Percentiles rank a stretch among this genome's conserved stretches.
Evolutionary conservation across 2,888 invertebrate species (phyloP).

Genomic region (Drosophila gaucha): DNA sequence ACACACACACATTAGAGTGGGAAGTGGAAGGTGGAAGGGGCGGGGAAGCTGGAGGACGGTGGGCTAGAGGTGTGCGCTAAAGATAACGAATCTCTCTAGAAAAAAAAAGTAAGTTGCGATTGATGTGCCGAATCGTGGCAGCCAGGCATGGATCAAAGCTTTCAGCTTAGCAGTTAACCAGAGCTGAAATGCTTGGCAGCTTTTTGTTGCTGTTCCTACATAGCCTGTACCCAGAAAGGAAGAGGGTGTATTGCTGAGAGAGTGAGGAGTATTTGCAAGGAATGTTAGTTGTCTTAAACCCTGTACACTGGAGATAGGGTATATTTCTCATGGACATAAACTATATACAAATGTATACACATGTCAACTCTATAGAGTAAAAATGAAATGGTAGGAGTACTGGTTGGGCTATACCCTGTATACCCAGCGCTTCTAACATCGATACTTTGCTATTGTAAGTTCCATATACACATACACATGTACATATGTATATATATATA

Average conservation of each 20-base stretch:
- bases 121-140: conserved; percentile 50
- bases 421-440: no score
- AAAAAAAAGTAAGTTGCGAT: conserved; percentile 30
- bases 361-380: not conserved
- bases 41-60: not conserved
- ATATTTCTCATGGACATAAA: not conserved
- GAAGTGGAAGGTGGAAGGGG: not conserved
- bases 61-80: conserved; percentile 34
- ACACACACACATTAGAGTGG: not conserved
- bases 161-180: conserved; percentile 16
- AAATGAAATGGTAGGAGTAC: not conserved
- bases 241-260: not conserved
- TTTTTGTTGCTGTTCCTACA: not conserved
- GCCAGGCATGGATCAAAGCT: conserved; percentile 19
- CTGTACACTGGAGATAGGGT: not conserved
- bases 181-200: not conserved
- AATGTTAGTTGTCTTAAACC: not conserved
- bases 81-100: conserved; percentile 61
- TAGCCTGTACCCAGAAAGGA: not conserved
- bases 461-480: no score
- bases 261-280: no score
- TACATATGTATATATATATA: not conserved
- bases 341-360: not conserved
- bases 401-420: not conserved
- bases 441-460: no score